Evolutionary conservation across 2,113 vertebrate genomes (phyloP).

Genomic region (Hippocampus barbouri): DNA sequence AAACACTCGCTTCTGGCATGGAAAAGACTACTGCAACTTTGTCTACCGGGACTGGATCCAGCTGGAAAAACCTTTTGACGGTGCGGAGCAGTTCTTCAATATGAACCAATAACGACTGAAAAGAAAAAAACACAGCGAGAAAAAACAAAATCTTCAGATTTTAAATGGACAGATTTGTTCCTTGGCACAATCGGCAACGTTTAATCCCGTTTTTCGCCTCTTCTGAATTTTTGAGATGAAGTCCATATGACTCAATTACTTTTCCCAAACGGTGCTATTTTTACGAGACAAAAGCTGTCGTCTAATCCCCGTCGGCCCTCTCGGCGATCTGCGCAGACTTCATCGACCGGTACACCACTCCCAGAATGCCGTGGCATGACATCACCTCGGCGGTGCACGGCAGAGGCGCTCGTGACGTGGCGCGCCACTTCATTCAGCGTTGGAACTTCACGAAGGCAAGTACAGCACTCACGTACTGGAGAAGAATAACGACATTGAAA

Average conservation of each 20-base stretch:
- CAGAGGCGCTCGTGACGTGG: conserved; percentile 84
- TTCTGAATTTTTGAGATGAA: too few species aligned
- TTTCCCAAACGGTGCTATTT: too few species aligned
- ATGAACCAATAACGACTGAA: not conserved
- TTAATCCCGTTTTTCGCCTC: too few species aligned
- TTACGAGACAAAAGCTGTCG: not conserved
- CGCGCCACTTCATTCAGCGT: conserved; percentile 96
- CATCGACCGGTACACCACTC: conserved; percentile 89
- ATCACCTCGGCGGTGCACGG: conserved; percentile 89
- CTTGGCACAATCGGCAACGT: too few species aligned
- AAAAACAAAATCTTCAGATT: not conserved
- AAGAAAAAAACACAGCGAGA: not conserved
- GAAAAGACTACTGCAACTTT: conserved; percentile 98
- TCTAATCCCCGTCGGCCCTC: not conserved
- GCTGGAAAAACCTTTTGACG: conserved; percentile 77
- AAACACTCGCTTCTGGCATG: conserved; percentile 93
- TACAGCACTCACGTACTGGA: not conserved
- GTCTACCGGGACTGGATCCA: conserved; percentile 96
- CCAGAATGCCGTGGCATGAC: conserved; percentile 98
- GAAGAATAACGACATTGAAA: not conserved
- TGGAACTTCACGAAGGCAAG: conserved; percentile 97
- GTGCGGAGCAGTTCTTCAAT: conserved; percentile 27
- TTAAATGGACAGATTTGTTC: too few species aligned
- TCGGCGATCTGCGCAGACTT: conserved; percentile 74
- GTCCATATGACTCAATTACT: too few species aligned